phyloP scores from a whole-genome alignment of 1,140 invertebrate genomes.

The Bombus difficillimus region DNA sequence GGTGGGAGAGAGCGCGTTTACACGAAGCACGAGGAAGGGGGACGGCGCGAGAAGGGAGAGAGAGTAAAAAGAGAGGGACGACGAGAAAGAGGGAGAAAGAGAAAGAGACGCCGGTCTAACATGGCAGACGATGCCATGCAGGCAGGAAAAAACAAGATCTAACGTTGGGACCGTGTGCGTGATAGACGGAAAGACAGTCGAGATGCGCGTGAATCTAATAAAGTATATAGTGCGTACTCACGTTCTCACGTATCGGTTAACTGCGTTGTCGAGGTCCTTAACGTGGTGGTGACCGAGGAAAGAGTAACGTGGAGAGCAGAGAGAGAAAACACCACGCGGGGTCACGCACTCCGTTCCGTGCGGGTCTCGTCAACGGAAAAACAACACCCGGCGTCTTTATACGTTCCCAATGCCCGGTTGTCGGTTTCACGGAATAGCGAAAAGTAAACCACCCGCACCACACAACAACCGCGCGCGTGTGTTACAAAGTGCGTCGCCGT shows the following conservation, averaged over 20 bases:
- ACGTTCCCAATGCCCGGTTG: constrained; percentile 3
- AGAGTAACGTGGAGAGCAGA: constrained; percentile 15
- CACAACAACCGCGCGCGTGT: constrained; percentile 58
- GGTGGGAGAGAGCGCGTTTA: constrained; percentile 55
- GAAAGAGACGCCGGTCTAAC: constrained; percentile 59
- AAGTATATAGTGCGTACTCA: constrained; percentile 55
- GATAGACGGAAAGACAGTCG: constrained; percentile 30
- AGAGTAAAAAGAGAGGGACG: constrained; percentile 21
- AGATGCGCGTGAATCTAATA: constrained; percentile 3
- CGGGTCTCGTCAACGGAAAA: constrained; percentile 60
- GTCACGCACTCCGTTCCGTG: constrained; percentile 63
- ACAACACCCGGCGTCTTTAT: constrained; percentile 63
- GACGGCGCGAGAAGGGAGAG: not conserved
- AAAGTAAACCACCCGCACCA: constrained; percentile 55
- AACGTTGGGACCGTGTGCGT: constrained; percentile 43
- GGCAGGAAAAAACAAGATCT: constrained; percentile 68
- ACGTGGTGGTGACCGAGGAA: constrained; percentile 7
- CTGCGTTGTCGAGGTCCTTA: constrained; percentile 22
- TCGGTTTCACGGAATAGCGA: constrained; percentile 3
- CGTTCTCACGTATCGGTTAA: constrained; percentile 35
- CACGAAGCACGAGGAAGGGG: constrained; percentile 39
- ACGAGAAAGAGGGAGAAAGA: constrained; percentile 14
- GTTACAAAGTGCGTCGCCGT: constrained; percentile 48
- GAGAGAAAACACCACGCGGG: constrained; percentile 56
- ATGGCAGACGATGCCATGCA: constrained; percentile 64